Evolutionary conservation across 2,888 invertebrate species (phyloP).

Genomic region (Notocelia uddmanniana): DNA sequence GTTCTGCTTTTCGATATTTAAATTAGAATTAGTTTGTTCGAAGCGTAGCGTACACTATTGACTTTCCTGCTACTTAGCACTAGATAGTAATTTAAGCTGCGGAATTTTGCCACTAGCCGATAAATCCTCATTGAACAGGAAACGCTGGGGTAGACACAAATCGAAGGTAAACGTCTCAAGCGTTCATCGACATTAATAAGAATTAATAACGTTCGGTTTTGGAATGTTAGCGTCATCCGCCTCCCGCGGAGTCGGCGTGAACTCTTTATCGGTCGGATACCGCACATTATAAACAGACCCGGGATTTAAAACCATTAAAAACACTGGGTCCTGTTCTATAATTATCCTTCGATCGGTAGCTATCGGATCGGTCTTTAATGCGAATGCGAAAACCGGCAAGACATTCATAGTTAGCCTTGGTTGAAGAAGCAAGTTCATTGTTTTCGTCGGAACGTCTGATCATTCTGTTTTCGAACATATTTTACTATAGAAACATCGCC

Average conservation of each 20-base stretch:
- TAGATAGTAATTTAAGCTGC: background rate
- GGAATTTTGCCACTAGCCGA: background rate
- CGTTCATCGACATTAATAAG: constrained; percentile 81
- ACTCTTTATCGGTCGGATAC: constrained; percentile 75
- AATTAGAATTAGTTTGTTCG: background rate
- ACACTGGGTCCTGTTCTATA: constrained; percentile 15
- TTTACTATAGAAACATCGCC: background rate
- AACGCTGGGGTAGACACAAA: constrained; percentile 59
- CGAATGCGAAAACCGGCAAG: background rate
- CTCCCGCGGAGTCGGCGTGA: constrained; percentile 80
- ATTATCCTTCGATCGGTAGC: constrained; percentile 8
- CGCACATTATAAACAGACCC: constrained; percentile 48
- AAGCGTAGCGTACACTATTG: background rate
- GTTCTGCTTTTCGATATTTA: constrained; percentile 3
- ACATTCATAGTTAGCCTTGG: background rate
- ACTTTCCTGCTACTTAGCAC: background rate
- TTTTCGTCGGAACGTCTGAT: background rate
- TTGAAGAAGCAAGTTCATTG: constrained; percentile 7
- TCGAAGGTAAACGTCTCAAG: constrained; percentile 76
- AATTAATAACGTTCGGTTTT: constrained; percentile 77
- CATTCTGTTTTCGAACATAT: constrained; percentile 3
- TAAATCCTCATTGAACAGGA: constrained; percentile 59
- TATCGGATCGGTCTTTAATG: constrained; percentile 5
- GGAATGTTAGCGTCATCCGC: constrained; percentile 77
- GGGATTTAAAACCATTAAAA: constrained; percentile 26